Evolutionary conservation across 1,140 invertebrate genomes (phyloP).

Genomic region (Delia radicum): DNA sequence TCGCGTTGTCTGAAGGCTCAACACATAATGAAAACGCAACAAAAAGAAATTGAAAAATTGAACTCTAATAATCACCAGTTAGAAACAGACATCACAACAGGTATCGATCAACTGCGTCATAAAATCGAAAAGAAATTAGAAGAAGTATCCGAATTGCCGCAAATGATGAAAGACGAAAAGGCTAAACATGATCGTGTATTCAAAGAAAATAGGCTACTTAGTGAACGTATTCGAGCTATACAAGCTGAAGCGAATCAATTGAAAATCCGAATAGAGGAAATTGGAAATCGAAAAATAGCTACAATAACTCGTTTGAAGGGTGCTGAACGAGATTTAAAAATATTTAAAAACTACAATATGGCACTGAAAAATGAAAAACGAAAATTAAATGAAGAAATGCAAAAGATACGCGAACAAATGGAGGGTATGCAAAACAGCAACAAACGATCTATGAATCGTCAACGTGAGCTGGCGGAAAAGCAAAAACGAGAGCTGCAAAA

Average conservation of each 20-base stretch:
- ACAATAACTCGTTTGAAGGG: slow-evolving; percentile 45
- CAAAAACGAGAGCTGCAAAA: slow-evolving; percentile 49
- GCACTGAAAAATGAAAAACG: slow-evolving; percentile 43
- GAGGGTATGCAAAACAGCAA: slow-evolving; percentile 38
- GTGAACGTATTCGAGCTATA: slow-evolving; percentile 40
- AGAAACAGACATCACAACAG: slow-evolving; percentile 40
- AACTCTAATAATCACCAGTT: slow-evolving; percentile 45
- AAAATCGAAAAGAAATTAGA: slow-evolving; percentile 46
- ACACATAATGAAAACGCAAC: slow-evolving; percentile 49
- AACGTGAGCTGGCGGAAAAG: slow-evolving; percentile 49
- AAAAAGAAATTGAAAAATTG: slow-evolving; percentile 49
- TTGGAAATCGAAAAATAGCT: slow-evolving; percentile 38
- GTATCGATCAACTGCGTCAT: slow-evolving; percentile 40
- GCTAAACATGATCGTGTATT: slow-evolving; percentile 41
- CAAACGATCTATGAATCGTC: slow-evolving; percentile 41
- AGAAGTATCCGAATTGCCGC: slow-evolving; percentile 39
- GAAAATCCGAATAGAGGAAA: slow-evolving; percentile 46
- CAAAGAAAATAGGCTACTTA: slow-evolving; percentile 42
- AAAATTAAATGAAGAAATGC: slow-evolving; percentile 37
- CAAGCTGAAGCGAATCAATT: slow-evolving; percentile 42
- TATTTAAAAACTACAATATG: slow-evolving; percentile 49
- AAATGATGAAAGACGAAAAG: slow-evolving; percentile 44
- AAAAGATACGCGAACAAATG: slow-evolving; percentile 37
- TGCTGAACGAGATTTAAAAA: slow-evolving; percentile 47
- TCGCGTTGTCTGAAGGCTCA: slow-evolving; percentile 45